Evolutionary conservation across 2,888 invertebrate genomes (phyloP), one percentile per base, ranked within the genome.

Genomic region (Drosophila ochracea): DNA sequence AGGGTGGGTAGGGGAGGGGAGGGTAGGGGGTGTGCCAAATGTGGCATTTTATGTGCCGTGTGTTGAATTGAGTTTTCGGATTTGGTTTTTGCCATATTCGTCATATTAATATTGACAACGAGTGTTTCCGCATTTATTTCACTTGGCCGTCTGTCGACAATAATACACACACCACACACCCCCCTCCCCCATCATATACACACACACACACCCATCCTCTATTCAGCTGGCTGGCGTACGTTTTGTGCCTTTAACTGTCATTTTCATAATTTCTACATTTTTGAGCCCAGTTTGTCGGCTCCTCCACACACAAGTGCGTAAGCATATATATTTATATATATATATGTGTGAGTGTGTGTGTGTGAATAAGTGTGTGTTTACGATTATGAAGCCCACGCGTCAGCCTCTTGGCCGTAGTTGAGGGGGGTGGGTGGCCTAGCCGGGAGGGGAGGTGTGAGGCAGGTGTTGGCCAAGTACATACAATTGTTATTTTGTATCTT

Each of bases 61-160:
- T 86, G 74, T 86, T 91, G 90, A 89, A 89, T 89, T 90, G 86
- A 90, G 83, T 87, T 76, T 88, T 91, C 89, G 74, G 85, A 90
- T 87, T 90, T 90, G 91, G 80, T 86, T 90, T 91, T 87, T 89
- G 86, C 91, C 91, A 88, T 90, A 90, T 90, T 90, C 89, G 90
- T 91, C 84, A 91, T 84, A 91, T 87, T 90, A 90, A 89, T 89
- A 87, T 90, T 91, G 90, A 87, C 91, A 87, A 89, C 85, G 91
- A 86, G 90, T 86, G 90, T 85, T 85, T 85, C 91, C 91, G 90
- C 90, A 85, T 85, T 85, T 85, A 91, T 91, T 91, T 84, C 84
- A 84, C 89, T 90, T 84, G 90, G 83, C 74, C 63, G 80, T 78
- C 84, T 79, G 74, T 52, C 68, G 53, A 52, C 75, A 62, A 47